A percentile compares a stretch with the other conserved stretches of the same genome.
phyloP scores from a whole-genome alignment of 2,888 invertebrate species.

The Leptinotarsa peninsularis region DNA sequence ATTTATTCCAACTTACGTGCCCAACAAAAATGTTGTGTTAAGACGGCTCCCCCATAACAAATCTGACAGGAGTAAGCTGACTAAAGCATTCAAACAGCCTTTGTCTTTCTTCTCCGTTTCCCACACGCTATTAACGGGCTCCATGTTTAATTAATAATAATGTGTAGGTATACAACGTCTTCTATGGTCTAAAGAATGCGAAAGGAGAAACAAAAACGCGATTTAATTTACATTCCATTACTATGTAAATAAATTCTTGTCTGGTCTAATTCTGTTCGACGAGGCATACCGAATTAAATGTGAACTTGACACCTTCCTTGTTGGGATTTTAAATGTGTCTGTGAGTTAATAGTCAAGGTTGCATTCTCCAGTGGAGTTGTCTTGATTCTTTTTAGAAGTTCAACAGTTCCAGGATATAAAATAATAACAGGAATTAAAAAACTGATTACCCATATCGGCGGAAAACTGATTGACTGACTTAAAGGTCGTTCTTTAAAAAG shows the following conservation, averaged over 20 bases:
- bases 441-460: no score
- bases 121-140: slow-evolving; percentile 35
- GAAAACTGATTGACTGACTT: no score
- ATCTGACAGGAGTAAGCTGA: slow-evolving; percentile 21
- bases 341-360: slow-evolving; percentile 21
- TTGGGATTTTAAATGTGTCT: slow-evolving; percentile 17
- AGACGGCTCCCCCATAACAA: slow-evolving; percentile 19
- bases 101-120: slow-evolving; percentile 30
- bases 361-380: neutral
- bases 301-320: slow-evolving; percentile 34
- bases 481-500: no score
- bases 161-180: slow-evolving; percentile 39
- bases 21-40: slow-evolving; percentile 9
- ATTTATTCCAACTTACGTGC: neutral
- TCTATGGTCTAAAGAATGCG: slow-evolving; percentile 35
- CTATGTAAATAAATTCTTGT: slow-evolving; percentile 43
- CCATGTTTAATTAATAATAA: slow-evolving; percentile 41
- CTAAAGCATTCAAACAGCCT: slow-evolving; percentile 26
- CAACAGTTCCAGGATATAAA: no score
- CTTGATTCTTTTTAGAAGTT: no score
- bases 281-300: slow-evolving; percentile 31
- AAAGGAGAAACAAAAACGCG: slow-evolving; percentile 35
- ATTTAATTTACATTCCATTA: slow-evolving; percentile 45
- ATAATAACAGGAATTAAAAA: no score
- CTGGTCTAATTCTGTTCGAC: slow-evolving; percentile 39